These are phyloP conservation scores for Maniola jurtina DNA, from an alignment of 1,140 invertebrate species.

Conservation along the genomic window DNA sequence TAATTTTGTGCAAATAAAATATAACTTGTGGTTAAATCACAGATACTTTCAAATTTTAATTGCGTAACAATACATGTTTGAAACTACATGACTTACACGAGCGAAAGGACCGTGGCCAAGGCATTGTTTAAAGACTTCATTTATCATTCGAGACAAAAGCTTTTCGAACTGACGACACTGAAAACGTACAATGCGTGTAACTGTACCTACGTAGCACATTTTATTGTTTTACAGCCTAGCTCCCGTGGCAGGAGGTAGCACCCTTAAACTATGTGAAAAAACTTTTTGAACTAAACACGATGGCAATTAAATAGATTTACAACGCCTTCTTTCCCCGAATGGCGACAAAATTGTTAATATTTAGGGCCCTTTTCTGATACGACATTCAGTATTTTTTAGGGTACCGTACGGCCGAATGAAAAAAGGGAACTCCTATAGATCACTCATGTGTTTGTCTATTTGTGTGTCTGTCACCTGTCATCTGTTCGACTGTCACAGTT, in stretches of 20 bases:
- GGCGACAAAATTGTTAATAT: constrained; percentile 18
- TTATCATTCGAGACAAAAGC: constrained; percentile 64
- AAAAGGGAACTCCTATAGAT: too few relatives aligned
- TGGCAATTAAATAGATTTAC: constrained; percentile 72
- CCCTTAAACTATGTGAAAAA: constrained; percentile 58
- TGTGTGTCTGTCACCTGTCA: too few relatives aligned
- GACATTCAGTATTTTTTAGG: constrained; percentile 22
- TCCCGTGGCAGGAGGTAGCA: constrained; percentile 65
- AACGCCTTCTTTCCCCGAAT: constrained; percentile 59
- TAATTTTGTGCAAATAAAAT: not conserved
- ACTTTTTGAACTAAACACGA: constrained; percentile 43
- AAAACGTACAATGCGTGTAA: constrained; percentile 48
- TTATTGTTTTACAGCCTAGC: constrained; percentile 71
- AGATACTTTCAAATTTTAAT: constrained; percentile 1
- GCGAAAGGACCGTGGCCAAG: constrained; percentile 4
- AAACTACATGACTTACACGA: not conserved
- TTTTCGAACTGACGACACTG: constrained; percentile 42
- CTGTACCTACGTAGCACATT: constrained; percentile 53
- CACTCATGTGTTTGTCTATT: too few relatives aligned
- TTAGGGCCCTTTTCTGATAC: constrained; percentile 22
- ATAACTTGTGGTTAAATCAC: not conserved
- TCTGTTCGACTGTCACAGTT: too few relatives aligned
- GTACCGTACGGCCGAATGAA: not conserved
- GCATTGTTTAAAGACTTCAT: constrained; percentile 51
- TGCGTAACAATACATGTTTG: constrained; percentile 14